These are phyloP conservation scores for Brachionus rotundiformis DNA, from an alignment of 1,140 invertebrate species.

Conservation along the genomic window DNA sequence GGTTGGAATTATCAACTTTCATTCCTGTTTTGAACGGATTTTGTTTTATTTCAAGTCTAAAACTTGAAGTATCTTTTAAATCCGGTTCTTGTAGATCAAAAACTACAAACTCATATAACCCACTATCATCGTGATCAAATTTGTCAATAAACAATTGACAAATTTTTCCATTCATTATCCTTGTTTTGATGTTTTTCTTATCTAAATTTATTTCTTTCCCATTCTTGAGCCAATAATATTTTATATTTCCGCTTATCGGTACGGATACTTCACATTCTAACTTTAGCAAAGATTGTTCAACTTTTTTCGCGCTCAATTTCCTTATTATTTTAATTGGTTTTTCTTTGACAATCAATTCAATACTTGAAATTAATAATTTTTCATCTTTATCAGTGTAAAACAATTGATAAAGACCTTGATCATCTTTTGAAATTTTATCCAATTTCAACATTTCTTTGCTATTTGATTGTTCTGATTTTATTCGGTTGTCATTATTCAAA, in stretches of 20 bases:
- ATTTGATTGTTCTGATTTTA: not conserved
- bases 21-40: constrained; percentile 48
- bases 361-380: not conserved
- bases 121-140: constrained; percentile 41
- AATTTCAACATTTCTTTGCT: not conserved
- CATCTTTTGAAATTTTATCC: not conserved
- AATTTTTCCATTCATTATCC: constrained; percentile 1
- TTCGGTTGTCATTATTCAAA: not conserved
- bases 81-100: constrained; percentile 12
- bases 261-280: constrained; percentile 43
- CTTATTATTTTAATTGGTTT: constrained; percentile 20
- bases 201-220: constrained; percentile 6
- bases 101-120: constrained; percentile 9
- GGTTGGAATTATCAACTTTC: not conserved
- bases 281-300: not conserved
- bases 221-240: constrained; percentile 37
- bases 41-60: constrained; percentile 46
- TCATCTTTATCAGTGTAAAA: not conserved
- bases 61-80: not conserved
- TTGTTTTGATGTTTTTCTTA: not conserved
- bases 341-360: constrained; percentile 1
- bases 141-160: constrained; percentile 48
- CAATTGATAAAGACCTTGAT: constrained; percentile 24
- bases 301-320: constrained; percentile 38
- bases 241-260: not conserved